Percentiles rank a stretch among this genome's conserved stretches.
phyloP scores from a whole-genome alignment of 2,113 vertebrate species.

The Synchiropus splendidus region DNA sequence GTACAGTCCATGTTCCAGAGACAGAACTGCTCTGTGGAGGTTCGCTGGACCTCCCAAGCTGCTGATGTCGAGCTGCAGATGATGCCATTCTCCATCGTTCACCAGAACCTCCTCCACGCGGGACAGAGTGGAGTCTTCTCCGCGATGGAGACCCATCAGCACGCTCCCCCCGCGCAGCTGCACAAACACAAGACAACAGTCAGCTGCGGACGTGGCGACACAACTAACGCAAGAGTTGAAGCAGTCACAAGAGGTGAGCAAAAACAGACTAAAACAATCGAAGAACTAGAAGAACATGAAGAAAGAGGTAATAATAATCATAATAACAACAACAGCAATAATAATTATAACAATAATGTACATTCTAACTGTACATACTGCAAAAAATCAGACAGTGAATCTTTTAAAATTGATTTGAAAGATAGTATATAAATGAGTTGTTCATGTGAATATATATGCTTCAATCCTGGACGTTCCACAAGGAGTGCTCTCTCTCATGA shows the following conservation, averaged over 20 bases:
- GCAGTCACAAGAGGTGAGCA: too few species aligned
- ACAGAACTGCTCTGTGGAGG: slow-evolving; percentile 65
- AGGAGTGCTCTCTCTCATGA: too few species aligned
- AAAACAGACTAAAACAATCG: too few species aligned
- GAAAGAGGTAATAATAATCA: slow-evolving; percentile 2
- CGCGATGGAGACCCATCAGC: slow-evolving; percentile 71
- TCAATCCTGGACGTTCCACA: too few species aligned
- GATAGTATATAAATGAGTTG: neutral
- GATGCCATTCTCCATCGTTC: slow-evolving; percentile 84
- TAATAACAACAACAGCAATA: neutral
- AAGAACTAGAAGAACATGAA: slow-evolving; percentile 3
- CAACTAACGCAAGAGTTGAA: too few species aligned
- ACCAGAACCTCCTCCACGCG: slow-evolving; percentile 72
- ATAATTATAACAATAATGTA: too few species aligned
- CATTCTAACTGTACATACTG: too few species aligned
- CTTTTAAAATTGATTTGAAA: too few species aligned
- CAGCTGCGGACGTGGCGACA: too few species aligned
- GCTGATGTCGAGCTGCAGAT: slow-evolving; percentile 73
- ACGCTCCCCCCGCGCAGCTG: slow-evolving; percentile 76
- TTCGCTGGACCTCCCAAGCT: slow-evolving; percentile 36
- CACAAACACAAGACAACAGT: neutral
- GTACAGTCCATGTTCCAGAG: slow-evolving; percentile 80
- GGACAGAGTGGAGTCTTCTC: slow-evolving; percentile 65
- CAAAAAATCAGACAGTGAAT: too few species aligned
- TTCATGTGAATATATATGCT: too few species aligned